Percentiles rank a stretch among this genome's conserved stretches.
These are phyloP conservation scores for Phthorimaea operculella DNA, from an alignment of 1,140 invertebrate species.

Conservation along the genomic window DNA sequence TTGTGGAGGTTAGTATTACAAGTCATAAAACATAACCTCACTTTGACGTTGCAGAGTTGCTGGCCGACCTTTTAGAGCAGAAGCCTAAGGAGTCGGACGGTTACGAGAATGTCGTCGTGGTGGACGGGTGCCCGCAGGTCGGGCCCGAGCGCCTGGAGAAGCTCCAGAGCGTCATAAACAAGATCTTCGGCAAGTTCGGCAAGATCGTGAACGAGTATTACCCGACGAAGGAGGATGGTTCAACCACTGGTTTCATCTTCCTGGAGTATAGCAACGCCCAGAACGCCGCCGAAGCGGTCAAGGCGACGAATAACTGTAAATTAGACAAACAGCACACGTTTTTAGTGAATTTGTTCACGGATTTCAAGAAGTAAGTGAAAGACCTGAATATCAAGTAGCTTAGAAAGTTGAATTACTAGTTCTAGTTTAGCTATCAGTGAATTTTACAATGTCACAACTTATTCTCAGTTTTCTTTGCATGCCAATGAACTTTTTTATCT, in stretches of 20 bases:
- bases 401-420: not conserved
- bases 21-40: conserved; percentile 48
- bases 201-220: conserved; percentile 91
- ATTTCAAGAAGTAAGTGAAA: conserved; percentile 88
- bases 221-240: conserved; percentile 82
- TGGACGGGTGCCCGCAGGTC: conserved; percentile 96
- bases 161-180: conserved; percentile 91
- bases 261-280: conserved; percentile 88
- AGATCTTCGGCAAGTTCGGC: conserved; percentile 93
- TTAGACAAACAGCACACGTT: conserved; percentile 97
- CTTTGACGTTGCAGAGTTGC: conserved; percentile 80
- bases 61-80: conserved; percentile 86
- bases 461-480: no score
- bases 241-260: conserved; percentile 95
- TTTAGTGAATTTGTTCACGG: conserved; percentile 94
- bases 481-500: no score
- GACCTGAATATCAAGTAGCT: not conserved
- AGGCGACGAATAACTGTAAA: conserved; percentile 90
- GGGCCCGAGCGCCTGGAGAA: conserved; percentile 93
- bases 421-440: no score
- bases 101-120: conserved; percentile 94
- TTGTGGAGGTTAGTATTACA: conserved; percentile 8
- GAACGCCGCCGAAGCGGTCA: conserved; percentile 88
- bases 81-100: conserved; percentile 95
- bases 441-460: no score